Conservation (phyloP, 2,888 invertebrate genomes). For the Apocheima hispidaria region DNA sequence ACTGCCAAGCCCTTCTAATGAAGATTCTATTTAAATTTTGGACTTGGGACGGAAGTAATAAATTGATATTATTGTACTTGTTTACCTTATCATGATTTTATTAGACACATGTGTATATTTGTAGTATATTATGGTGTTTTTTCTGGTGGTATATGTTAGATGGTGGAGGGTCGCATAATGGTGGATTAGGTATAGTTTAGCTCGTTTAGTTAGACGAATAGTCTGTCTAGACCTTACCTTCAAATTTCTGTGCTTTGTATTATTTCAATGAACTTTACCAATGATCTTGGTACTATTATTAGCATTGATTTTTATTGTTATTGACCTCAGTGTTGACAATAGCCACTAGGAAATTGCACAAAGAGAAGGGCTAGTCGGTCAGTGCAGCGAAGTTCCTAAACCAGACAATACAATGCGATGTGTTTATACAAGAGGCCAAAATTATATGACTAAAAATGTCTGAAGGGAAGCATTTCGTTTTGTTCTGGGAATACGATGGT, state of each 20-base stretch:
- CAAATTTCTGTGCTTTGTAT: too few relatives aligned
- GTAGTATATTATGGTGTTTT: too few relatives aligned
- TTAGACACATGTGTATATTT: too few relatives aligned
- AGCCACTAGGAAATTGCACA: constrained; percentile 44
- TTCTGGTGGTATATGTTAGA: too few relatives aligned
- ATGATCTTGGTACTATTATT: constrained; percentile 22
- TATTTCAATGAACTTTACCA: not conserved
- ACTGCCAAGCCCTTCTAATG: constrained; percentile 37
- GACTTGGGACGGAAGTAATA: constrained; percentile 23
- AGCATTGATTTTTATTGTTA: constrained; percentile 34
- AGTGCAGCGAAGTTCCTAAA: constrained; percentile 21
- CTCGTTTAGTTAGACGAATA: too few relatives aligned
- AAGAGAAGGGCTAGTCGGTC: constrained; percentile 33
- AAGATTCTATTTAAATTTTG: constrained; percentile 28
- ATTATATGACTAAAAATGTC: not conserved
- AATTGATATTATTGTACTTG: not conserved
- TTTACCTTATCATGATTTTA: not conserved
- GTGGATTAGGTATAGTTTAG: too few relatives aligned
- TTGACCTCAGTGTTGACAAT: constrained; percentile 50
- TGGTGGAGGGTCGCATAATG: too few relatives aligned
- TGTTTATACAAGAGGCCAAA: not conserved
- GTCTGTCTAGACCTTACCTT: too few relatives aligned
- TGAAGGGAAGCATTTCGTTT: not conserved
- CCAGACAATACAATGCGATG: constrained; percentile 1
- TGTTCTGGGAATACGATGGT: not conserved